Evolutionary conservation across 2,797 vertebrate genomes (phyloP), one percentile per base, ranked within the genome.

Genomic region (Carduelis carduelis): DNA sequence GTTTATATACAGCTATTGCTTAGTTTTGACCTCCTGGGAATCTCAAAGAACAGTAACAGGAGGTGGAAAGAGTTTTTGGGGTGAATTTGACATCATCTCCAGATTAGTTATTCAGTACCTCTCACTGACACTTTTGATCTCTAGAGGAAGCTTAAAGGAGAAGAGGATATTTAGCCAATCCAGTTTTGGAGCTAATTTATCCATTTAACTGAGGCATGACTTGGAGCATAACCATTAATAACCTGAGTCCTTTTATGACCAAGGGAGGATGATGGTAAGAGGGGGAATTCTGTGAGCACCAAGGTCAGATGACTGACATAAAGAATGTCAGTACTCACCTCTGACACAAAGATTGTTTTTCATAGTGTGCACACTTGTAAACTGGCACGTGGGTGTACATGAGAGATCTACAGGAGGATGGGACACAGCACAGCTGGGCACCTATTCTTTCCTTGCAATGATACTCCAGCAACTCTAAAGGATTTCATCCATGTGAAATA

Each of bases 1-100:
- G 83, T 97, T 96, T 94, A 93, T 92, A 39, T 90, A 70, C 50
- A 91, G 74, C 56, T 82, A 89, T 87, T 95, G 70, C 94, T 96
- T 94, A 44, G 66, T 76, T 95, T 79, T 85, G 79, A 85, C 72
- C 72, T 88, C 79, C 52, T 87, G 65, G 64, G 91, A 92, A 78
- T 93, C 65, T 95, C 69, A 44, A 57, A 92, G 79, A 81, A n/a
- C 80, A 74, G 64, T 24, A 89, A 93, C 53, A 91, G 53, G 92
- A 91, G 91, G 79, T 89, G 89, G 82, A 83, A 85, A 56, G 55
- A 75, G 65, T 92, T 91, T 91, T 91, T 14, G 18, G 69, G 39
- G 65, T 91, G 37, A 80, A 56, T 95, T 64, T 91, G 89, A 70
- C 46, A 63, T 89, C 11, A 1, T 47, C 35, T 60, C 47, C 32